A percentile compares a stretch with the other conserved stretches of the same genome.
These are phyloP conservation scores for Perdita meconis DNA, from an alignment of 2,888 invertebrate species.

Conservation along the genomic window DNA sequence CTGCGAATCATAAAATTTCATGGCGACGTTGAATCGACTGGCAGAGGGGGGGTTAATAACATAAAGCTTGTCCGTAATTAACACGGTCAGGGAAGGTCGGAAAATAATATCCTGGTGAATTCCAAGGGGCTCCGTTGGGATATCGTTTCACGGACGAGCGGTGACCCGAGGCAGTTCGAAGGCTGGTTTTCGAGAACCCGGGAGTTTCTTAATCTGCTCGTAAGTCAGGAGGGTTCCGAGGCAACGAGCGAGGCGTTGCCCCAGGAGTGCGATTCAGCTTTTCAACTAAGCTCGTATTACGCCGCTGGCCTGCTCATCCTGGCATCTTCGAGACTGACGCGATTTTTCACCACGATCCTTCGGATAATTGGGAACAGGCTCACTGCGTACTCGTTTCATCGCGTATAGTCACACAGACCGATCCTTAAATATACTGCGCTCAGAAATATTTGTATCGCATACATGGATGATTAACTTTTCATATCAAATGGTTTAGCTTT, in stretches of 20 bases:
- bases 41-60: conserved; percentile 65
- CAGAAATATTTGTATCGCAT: background rate
- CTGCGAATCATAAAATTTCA: conserved; percentile 51
- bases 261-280: conserved; percentile 77
- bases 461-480: background rate
- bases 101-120: conserved; percentile 72
- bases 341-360: conserved; percentile 68
- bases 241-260: conserved; percentile 76
- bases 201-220: conserved; percentile 78
- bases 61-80: conserved; percentile 69
- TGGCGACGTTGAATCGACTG: conserved; percentile 39
- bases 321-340: conserved; percentile 63
- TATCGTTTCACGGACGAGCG: conserved; percentile 72
- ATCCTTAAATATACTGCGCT: background rate
- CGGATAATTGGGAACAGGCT: conserved; percentile 65
- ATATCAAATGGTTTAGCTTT: too few species aligned
- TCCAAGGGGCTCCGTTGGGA: conserved; percentile 66
- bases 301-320: conserved; percentile 44
- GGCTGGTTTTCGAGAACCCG: conserved; percentile 70
- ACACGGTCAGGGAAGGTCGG: conserved; percentile 60
- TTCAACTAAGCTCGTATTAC: conserved; percentile 76
- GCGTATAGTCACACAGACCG: background rate
- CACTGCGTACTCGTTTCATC: conserved; percentile 11
- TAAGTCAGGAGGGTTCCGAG: conserved; percentile 76
- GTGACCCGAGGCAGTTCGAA: conserved; percentile 73